These are phyloP conservation scores for Hydriomena furcata DNA, from an alignment of 2,888 invertebrate species.

Conservation along the genomic window DNA sequence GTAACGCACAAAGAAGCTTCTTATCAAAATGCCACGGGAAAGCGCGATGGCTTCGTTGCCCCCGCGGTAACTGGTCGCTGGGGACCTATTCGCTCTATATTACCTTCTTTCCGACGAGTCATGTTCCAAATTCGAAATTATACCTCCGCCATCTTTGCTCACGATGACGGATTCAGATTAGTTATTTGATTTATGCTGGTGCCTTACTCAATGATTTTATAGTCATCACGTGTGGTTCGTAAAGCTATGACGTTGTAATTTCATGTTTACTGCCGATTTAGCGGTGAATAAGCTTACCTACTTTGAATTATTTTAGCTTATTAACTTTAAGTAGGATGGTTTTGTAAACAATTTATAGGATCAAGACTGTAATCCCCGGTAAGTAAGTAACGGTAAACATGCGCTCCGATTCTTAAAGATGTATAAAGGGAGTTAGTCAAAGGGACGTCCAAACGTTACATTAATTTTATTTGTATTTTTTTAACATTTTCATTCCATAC, in stretches of 20 bases:
- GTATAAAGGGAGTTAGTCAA: no score
- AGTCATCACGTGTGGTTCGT: background rate
- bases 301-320: background rate
- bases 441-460: no score
- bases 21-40: constrained; percentile 62
- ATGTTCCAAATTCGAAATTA: constrained; percentile 62
- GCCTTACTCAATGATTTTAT: constrained; percentile 9
- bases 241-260: background rate
- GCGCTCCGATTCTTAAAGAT: no score
- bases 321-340: no score
- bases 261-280: background rate
- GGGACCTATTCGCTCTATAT: constrained; percentile 65
- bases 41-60: constrained; percentile 51
- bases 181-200: constrained; percentile 44
- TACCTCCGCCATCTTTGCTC: constrained; percentile 60
- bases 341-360: no score
- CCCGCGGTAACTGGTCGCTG: constrained; percentile 56
- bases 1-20: constrained; percentile 49
- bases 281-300: background rate
- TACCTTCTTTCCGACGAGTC: constrained; percentile 58
- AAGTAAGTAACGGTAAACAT: no score
- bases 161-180: constrained; percentile 67
- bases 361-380: no score
- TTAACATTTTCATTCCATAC: no score
- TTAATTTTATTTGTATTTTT: no score